Conservation (phyloP, 2,888 invertebrate species). For the Eledona agricola region DNA sequence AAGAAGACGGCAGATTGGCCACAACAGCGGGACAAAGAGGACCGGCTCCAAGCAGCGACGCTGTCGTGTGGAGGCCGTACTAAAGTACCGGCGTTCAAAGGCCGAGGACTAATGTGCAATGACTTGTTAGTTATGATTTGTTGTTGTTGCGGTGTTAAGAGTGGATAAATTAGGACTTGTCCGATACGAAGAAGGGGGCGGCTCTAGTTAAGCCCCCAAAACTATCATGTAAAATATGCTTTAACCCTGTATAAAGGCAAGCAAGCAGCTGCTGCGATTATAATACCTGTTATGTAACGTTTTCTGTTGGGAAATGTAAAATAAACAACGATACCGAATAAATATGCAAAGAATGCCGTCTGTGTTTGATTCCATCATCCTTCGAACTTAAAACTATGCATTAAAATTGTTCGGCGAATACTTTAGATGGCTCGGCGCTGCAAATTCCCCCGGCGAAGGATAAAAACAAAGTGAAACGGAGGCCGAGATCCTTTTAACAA, state of each 20-base stretch:
- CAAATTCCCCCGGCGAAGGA: slow-evolving; percentile 36
- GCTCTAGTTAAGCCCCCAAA: slow-evolving; percentile 29
- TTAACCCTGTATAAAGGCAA: slow-evolving; percentile 42
- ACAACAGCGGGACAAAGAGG: slow-evolving; percentile 65
- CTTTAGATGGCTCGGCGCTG: slow-evolving; percentile 37
- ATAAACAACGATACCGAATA: slow-evolving; percentile 37
- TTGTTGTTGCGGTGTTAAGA: slow-evolving; percentile 5
- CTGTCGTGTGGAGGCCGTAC: slow-evolving; percentile 80
- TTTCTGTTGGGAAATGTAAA: slow-evolving; percentile 38
- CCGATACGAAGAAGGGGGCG: slow-evolving; percentile 31
- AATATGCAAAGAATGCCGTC: slow-evolving; percentile 33
- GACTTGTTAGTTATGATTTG: too few species aligned
- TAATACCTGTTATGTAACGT: slow-evolving; percentile 35
- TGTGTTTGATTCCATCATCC: slow-evolving; percentile 22
- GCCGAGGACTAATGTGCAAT: neutral
- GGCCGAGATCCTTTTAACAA: slow-evolving; percentile 51
- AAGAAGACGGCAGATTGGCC: slow-evolving; percentile 64
- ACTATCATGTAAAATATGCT: slow-evolving; percentile 43
- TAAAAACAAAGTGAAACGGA: slow-evolving; percentile 39
- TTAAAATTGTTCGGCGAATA: slow-evolving; percentile 37
- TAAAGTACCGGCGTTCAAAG: slow-evolving; percentile 53
- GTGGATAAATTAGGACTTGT: slow-evolving; percentile 29
- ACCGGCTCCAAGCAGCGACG: slow-evolving; percentile 72
- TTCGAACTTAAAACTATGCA: slow-evolving; percentile 35
- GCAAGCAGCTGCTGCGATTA: slow-evolving; percentile 16